phyloP scores from a whole-genome alignment of 2,113 vertebrate genomes.

The Odontophorus gujanensis region DNA sequence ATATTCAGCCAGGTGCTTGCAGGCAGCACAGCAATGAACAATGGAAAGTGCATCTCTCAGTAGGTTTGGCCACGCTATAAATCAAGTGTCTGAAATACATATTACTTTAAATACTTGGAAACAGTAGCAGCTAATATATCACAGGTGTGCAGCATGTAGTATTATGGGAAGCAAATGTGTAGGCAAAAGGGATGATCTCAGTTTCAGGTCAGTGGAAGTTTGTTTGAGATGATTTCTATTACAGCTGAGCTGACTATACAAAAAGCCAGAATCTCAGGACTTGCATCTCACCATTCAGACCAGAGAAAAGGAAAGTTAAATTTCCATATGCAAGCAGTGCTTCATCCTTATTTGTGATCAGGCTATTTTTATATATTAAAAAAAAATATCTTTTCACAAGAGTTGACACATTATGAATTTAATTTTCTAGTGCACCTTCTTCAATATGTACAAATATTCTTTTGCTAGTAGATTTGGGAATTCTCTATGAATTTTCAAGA shows the following conservation, averaged over 20 bases:
- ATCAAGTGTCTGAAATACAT: slow-evolving; percentile 7
- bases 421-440: not conserved
- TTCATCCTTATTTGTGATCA: not conserved
- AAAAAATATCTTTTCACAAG: not conserved
- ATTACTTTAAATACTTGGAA: slow-evolving; percentile 1
- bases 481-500: not conserved
- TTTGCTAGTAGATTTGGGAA: not conserved
- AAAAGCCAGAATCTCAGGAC: not conserved
- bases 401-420: not conserved
- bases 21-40: not conserved
- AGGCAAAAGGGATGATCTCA: not conserved
- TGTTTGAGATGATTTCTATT: not conserved
- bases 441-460: not conserved
- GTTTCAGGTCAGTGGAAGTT: not conserved
- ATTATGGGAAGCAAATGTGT: not conserved
- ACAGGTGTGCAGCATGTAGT: not conserved
- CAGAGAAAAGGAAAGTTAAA: not conserved
- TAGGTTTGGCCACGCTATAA: not conserved
- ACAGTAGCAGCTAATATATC: not conserved
- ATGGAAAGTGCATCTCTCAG: not conserved
- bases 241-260: not conserved
- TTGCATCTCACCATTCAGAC: not conserved
- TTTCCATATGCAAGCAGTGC: not conserved
- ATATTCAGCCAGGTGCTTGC: not conserved
- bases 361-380: not conserved